Evolutionary conservation across 2,113 vertebrate species (phyloP).

Genomic region (Cebus imitator): DNA sequence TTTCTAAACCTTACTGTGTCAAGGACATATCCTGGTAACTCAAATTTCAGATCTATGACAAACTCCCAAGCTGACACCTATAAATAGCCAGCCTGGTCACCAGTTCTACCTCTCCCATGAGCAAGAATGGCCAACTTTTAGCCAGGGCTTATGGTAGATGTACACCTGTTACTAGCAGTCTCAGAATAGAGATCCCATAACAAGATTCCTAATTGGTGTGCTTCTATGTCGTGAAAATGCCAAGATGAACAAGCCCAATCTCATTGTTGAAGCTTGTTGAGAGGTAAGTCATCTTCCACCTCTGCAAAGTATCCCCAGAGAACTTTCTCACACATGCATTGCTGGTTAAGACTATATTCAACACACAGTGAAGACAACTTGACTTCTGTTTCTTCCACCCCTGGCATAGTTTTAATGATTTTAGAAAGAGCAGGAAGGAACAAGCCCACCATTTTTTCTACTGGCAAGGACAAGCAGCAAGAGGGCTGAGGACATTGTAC

Average conservation of each 20-base stretch:
- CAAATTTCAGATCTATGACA: not conserved
- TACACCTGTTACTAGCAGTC: not conserved
- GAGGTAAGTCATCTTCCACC: no score
- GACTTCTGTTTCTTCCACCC: not conserved
- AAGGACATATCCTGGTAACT: not conserved
- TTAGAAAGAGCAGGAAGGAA: not conserved
- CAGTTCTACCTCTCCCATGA: not conserved
- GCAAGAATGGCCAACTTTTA: not conserved
- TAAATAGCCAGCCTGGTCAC: not conserved
- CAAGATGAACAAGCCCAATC: not conserved
- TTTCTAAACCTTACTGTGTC: not conserved
- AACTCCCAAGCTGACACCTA: not conserved
- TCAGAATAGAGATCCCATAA: not conserved
- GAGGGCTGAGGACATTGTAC: not conserved
- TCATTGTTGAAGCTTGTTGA: not conserved
- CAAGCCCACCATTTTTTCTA: not conserved
- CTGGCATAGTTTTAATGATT: not conserved
- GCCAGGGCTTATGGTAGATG: not conserved
- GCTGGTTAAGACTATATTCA: not conserved
- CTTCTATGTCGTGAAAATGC: no score
- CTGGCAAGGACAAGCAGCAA: not conserved
- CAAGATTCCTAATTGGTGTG: no score
- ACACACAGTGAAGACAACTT: not conserved
- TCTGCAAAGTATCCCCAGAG: not conserved
- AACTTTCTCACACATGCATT: not conserved